Base-by-base conservation (phyloP, 2,888 invertebrate species). In the Oxytorus armatus region DNA sequence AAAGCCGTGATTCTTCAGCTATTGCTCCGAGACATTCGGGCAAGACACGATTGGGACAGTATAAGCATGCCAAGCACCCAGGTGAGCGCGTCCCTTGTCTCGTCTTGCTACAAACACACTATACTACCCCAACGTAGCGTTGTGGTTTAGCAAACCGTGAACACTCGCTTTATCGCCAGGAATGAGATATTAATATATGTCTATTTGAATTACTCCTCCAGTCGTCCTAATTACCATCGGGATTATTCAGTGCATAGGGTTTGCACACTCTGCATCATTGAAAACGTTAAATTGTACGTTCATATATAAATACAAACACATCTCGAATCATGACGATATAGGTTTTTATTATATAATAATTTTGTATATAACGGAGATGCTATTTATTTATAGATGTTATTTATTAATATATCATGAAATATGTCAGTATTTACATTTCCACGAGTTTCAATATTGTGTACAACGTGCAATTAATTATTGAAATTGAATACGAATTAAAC, bases 1-100 rank as follows among this genome's bases (percentile, higher is more conserved):
- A n/a, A 23, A 61, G 61, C 47, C 33, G 42, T 42, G 69, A 69
- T 69, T 69, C 69, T 53, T 33, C 53, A 63, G 69, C 61, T 69
- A 53, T 53, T 47, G 44, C 33, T 55, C 33, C 16, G 44, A 36
- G 25, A 65, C 53, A 61, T 44, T 33, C 8, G 29, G 14, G n/a
- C 10, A 33, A 53, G 23, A 29, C 53, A 74, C 11, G 36, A 16
- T 10, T 33, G 25, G 51, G 29, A 44, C 53, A 44, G 25, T 25
- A n/a, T n/a, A 18, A 51, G 10, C n/a, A 18, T 70, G 25, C 49
- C n/a, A 42, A 42, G 36, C 23, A 36, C 11, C 76, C 47, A 63
- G 68, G 42, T 76, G 61, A 39, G 18, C 10, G 42, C 53, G 11
- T 69, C 47, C 69, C 69, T 47, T 61, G 69, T 69, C 21, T 44